These are phyloP conservation scores for Pangasius macronema DNA, from an alignment of 2,797 vertebrate species.

Conservation along the genomic window DNA sequence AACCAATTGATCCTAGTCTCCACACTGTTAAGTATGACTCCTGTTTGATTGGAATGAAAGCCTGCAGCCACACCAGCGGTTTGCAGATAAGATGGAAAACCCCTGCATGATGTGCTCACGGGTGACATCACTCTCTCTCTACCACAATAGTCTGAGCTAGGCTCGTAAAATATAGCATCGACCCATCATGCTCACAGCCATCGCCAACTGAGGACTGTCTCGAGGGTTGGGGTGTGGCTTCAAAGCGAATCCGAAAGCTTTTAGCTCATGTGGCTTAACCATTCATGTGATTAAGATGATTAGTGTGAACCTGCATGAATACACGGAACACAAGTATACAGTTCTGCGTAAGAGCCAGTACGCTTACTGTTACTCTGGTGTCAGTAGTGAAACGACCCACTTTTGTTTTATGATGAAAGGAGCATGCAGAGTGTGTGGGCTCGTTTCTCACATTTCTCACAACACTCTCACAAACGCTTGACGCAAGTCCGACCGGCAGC, in stretches of 20 bases:
- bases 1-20: neutral
- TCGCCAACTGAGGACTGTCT: neutral
- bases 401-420: neutral
- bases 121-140: neutral
- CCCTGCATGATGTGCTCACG: neutral
- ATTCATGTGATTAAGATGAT: neutral
- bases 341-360: neutral
- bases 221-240: neutral
- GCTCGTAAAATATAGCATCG: neutral
- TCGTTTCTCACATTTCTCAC: neutral
- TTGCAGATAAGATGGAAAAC: neutral
- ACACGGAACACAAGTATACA: neutral
- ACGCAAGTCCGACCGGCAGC: neutral
- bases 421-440: neutral
- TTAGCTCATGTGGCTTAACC: neutral
- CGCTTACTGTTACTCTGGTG: neutral
- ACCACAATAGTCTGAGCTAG: neutral
- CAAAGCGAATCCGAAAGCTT: neutral
- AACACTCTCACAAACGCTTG: neutral
- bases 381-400: neutral
- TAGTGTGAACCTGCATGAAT: neutral
- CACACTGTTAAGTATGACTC: neutral
- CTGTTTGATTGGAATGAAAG: neutral
- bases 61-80: neutral
- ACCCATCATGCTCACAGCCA: neutral